Evolutionary conservation across 2,113 vertebrate genomes (phyloP).

Genomic region (Gambusia affinis): DNA sequence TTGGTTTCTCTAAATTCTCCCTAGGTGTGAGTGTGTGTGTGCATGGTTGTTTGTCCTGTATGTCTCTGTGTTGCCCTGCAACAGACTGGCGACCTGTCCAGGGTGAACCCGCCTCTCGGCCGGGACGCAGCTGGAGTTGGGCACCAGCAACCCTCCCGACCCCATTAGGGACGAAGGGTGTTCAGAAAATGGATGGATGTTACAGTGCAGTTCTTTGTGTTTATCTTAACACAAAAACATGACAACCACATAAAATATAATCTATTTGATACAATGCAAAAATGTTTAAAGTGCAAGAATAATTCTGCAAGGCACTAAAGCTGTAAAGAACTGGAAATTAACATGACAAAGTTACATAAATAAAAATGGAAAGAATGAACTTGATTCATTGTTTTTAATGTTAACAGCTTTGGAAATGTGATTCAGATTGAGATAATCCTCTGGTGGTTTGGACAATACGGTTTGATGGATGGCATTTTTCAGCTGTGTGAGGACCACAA

Average conservation of each 20-base stretch:
- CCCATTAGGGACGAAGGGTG: too few species aligned
- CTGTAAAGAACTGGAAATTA: neutral
- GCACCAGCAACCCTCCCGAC: too few species aligned
- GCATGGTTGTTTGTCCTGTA: too few species aligned
- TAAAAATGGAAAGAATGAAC: neutral
- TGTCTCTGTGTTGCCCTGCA: too few species aligned
- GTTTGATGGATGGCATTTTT: constrained; percentile 61
- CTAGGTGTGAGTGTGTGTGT: too few species aligned
- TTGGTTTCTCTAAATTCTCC: too few species aligned
- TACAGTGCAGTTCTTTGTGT: neutral
- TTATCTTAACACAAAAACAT: neutral
- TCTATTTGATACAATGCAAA: neutral
- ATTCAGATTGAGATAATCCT: neutral
- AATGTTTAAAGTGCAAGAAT: neutral
- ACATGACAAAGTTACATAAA: neutral
- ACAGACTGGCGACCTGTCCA: too few species aligned
- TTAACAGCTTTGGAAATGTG: neutral
- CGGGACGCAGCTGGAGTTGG: too few species aligned
- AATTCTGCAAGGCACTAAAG: neutral
- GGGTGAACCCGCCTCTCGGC: too few species aligned
- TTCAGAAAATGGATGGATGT: neutral
- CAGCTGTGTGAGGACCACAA: constrained; percentile 37
- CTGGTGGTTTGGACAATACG: constrained; percentile 27
- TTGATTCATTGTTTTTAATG: neutral
- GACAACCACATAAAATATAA: too few species aligned